phyloP scores from a whole-genome alignment of 2,113 vertebrate genomes.

The Rafetus swinhoei region DNA sequence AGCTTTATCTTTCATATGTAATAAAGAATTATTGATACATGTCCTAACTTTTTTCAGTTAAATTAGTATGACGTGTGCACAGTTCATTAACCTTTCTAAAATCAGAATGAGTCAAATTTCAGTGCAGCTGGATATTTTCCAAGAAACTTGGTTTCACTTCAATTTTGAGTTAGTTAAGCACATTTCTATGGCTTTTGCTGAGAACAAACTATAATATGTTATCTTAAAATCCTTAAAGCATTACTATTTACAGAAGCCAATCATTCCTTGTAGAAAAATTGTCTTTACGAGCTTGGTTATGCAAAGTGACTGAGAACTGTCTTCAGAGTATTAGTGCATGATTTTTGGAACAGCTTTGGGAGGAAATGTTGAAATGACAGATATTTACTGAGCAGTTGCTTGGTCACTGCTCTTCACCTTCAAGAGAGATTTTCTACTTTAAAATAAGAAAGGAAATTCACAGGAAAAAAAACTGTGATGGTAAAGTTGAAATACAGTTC shows the following conservation, averaged over 20 bases:
- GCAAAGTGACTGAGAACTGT: fast-evolving
- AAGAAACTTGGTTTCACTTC: conserved; percentile 34
- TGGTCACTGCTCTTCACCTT: background rate
- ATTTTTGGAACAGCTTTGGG: background rate
- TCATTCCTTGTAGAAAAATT: background rate
- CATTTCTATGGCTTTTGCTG: conserved; percentile 34
- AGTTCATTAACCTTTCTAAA: background rate
- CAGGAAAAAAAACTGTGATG: background rate
- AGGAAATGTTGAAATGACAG: background rate
- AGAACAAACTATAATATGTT: background rate
- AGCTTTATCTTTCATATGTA: background rate
- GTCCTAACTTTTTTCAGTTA: background rate
- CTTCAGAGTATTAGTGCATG: background rate
- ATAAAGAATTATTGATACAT: fast-evolving
- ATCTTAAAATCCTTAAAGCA: conserved; percentile 1
- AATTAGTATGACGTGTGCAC: background rate
- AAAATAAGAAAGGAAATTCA: background rate
- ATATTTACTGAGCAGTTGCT: background rate
- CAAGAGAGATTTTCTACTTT: no score
- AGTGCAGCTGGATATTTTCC: conserved; percentile 43
- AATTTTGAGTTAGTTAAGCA: conserved; percentile 43
- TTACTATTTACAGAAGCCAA: background rate
- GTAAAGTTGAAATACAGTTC: background rate
- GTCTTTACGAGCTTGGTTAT: background rate
- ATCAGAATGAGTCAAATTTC: background rate